These are phyloP conservation scores for Melitaea cinxia DNA, from an alignment of 1,140 invertebrate species.

Conservation along the genomic window DNA sequence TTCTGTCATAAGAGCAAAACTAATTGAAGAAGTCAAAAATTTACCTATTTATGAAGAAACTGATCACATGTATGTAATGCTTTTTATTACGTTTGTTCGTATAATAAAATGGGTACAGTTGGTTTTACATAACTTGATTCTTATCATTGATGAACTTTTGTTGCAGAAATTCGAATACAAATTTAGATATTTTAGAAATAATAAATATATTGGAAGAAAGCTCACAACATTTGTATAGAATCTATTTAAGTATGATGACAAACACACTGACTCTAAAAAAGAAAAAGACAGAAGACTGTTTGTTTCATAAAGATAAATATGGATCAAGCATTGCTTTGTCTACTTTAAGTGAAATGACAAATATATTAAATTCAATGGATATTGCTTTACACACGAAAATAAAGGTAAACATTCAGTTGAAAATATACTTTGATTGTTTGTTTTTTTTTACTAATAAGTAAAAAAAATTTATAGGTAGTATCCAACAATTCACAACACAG, in stretches of 20 bases:
- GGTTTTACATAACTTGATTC: too few species aligned
- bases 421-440: too few species aligned
- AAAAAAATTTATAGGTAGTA: constrained; percentile 42
- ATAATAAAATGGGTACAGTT: too few species aligned
- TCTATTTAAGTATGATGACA: constrained; percentile 68
- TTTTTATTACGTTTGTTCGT: not conserved
- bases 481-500: constrained; percentile 43
- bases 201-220: constrained; percentile 65
- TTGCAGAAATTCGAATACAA: constrained; percentile 37
- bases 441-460: constrained; percentile 1
- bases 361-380: constrained; percentile 68
- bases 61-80: constrained; percentile 42
- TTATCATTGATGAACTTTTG: too few species aligned
- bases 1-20: constrained; percentile 53
- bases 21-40: constrained; percentile 67
- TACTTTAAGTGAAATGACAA: constrained; percentile 65
- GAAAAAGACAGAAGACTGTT: constrained; percentile 56
- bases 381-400: constrained; percentile 61
- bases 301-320: constrained; percentile 67
- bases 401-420: constrained; percentile 51
- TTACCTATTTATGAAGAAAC: constrained; percentile 66
- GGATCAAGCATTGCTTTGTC: constrained; percentile 65
- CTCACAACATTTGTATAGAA: constrained; percentile 67
- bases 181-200: constrained; percentile 63
- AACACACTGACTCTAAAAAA: constrained; percentile 68